Conservation (phyloP, 1,140 invertebrate genomes). For the Heliconius hewitsoni region DNA sequence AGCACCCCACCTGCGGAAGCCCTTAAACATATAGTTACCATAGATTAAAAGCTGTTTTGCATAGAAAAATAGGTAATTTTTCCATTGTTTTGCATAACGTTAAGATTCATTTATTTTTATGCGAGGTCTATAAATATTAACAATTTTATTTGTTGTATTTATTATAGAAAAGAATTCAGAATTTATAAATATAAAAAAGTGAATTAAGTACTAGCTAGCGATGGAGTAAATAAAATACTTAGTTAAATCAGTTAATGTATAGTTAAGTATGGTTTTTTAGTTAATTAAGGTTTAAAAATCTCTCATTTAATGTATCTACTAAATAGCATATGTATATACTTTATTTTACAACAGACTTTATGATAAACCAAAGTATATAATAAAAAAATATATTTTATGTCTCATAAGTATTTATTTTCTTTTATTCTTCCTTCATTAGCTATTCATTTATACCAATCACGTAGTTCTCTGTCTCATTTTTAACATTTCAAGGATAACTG, state of each 20-base stretch:
- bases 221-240: neutral
- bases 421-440: slow-evolving; percentile 4
- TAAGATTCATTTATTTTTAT: neutral
- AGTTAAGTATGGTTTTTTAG: neutral
- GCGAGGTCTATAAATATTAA: neutral
- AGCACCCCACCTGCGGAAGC: slow-evolving; percentile 57
- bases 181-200: neutral
- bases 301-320: neutral
- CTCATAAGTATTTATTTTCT: neutral
- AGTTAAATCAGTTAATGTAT: neutral
- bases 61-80: neutral
- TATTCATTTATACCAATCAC: neutral
- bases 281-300: neutral
- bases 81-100: neutral
- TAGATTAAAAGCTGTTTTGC: slow-evolving; percentile 3
- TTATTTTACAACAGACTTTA: slow-evolving; percentile 16
- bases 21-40: slow-evolving; percentile 51
- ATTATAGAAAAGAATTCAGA: neutral
- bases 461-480: neutral
- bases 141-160: neutral
- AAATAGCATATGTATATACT: neutral
- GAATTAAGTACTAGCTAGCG: neutral
- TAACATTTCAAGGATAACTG: neutral
- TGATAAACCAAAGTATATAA: neutral
- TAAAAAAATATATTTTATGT: neutral